These are phyloP conservation scores for Anguilla marmorata DNA, from an alignment of 2,797 vertebrate species.

Conservation along the genomic window DNA sequence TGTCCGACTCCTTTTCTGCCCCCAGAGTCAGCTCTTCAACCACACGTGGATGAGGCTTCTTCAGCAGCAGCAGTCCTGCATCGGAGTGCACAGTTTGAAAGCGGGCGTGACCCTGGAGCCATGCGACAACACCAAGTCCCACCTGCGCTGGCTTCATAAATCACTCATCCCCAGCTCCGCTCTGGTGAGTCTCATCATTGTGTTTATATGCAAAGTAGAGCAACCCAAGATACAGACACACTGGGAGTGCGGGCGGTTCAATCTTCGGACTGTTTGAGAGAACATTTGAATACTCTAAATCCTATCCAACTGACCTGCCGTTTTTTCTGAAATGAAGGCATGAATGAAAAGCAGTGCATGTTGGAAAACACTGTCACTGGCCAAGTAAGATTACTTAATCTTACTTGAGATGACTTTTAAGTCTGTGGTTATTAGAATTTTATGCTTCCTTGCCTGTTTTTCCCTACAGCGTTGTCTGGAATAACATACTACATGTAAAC, in stretches of 20 bases:
- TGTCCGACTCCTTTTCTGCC: slow-evolving; percentile 7
- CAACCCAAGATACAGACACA: not conserved
- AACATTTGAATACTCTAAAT: too few species aligned
- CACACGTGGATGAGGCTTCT: slow-evolving; percentile 88
- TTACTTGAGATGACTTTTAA: too few species aligned
- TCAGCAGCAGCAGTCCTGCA: slow-evolving; percentile 77
- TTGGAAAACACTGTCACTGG: too few species aligned
- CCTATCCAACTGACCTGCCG: too few species aligned
- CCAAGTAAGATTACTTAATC: too few species aligned
- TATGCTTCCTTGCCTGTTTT: too few species aligned
- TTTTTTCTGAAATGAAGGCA: too few species aligned
- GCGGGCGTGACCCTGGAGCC: slow-evolving; percentile 55
- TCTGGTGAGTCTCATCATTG: slow-evolving; percentile 72
- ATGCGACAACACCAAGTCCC: slow-evolving; percentile 70
- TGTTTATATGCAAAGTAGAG: not conserved
- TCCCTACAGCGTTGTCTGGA: too few species aligned
- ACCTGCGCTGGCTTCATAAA: slow-evolving; percentile 81
- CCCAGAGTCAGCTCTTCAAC: slow-evolving; percentile 83
- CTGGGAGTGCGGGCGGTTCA: not conserved
- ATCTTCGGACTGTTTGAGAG: not conserved
- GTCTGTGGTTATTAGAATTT: too few species aligned
- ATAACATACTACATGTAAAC: too few species aligned
- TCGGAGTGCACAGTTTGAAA: slow-evolving; percentile 51
- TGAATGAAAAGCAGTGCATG: too few species aligned
- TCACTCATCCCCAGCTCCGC: slow-evolving; percentile 60